Evolutionary conservation across 2,888 invertebrate species (phyloP).

Genomic region (Bombyx huttoni): DNA sequence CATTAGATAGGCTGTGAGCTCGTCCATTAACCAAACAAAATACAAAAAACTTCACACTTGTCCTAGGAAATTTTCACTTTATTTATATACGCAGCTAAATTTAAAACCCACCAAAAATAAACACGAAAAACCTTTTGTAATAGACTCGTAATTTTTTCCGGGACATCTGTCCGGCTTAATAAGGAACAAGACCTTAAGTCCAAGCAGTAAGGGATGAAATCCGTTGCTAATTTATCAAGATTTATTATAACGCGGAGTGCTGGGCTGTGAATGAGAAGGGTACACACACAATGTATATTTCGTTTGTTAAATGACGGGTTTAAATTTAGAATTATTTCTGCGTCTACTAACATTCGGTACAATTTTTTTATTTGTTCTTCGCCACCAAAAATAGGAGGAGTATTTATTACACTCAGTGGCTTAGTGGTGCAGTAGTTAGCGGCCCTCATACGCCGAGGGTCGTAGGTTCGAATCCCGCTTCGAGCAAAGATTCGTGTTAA

Average conservation of each 20-base stretch:
- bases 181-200: neutral
- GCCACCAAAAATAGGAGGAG: too few species aligned
- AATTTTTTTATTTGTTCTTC: too few species aligned
- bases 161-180: neutral
- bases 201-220: conserved; percentile 10
- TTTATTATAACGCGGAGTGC: conserved; percentile 26
- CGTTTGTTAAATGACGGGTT: neutral
- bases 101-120: neutral
- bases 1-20: too few species aligned
- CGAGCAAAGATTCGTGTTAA: too few species aligned
- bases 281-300: conserved; percentile 6
- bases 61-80: too few species aligned
- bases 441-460: too few species aligned
- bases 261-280: conserved; percentile 24
- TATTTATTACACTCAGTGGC: too few species aligned
- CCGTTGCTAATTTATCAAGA: conserved; percentile 15
- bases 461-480: too few species aligned
- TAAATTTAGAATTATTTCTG: conserved; percentile 2
- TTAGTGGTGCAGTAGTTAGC: too few species aligned
- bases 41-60: too few species aligned
- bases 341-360: too few species aligned
- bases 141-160: neutral
- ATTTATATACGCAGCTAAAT: neutral
- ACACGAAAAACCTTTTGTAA: neutral
- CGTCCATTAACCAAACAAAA: too few species aligned